Base-by-base conservation (phyloP, 2,113 vertebrate genomes). In the Phaethon lepturus region DNA sequence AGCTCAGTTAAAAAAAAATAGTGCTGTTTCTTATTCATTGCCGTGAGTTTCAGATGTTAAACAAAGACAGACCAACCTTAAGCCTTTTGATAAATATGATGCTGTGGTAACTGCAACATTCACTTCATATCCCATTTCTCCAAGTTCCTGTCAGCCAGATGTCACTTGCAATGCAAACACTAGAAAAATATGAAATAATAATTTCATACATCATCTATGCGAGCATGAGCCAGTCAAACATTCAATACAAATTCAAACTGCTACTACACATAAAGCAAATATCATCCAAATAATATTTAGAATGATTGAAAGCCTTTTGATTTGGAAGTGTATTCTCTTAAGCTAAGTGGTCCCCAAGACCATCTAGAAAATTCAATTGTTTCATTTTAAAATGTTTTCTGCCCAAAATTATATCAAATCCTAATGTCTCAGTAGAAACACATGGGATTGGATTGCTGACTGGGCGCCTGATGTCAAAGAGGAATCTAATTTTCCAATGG, bases 231-330 rank as follows among this genome's bases (percentile, higher is more conserved):
- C 97, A 98, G 98, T 99, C 99, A 99, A 98, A 99, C 98, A 98
- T 98, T 99, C 99, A 97, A 98, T 98, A 98, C 98, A 98, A 98
- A 99, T 99, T 99, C 98, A 98, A 98, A 98, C 98, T 98, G 98
- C 98, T 98, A 98, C 98, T 98, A 98, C 97, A 98, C 98, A 99
- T 97, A 96, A 95, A 99, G 98, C 98, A 98, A 98, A 99, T 98
- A 98, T 98, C 98, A 98, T 98, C 98, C 98, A 99, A 99, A 99
- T 99, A 99, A 98, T 99, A 99, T 99, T 99, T 99, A 98, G 98
- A 99, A 99, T 99, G 99, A 99, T 99, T 99, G 99, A 99, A 99
- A 99, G 98, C 98, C 99, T 99, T 99, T 99, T 99, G 99, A 99
- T 99, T 99, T 99, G 98, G 98, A 99, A 99, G 99, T 99, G 99